Evolutionary conservation across 2,888 invertebrate genomes (phyloP).

Genomic region (Trissolcus brochymenae): DNA sequence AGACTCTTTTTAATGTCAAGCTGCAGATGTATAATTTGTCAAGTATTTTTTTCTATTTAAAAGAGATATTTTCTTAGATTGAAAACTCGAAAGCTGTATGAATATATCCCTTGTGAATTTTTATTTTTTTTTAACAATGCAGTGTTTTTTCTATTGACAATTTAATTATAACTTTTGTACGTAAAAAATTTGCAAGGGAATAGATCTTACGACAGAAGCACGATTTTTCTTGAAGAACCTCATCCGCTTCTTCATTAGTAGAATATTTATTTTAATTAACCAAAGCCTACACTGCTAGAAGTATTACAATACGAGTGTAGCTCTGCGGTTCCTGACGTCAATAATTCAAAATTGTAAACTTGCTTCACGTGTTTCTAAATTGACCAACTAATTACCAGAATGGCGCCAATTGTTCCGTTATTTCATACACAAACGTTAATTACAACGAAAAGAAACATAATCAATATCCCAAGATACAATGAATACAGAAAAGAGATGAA

Average conservation of each 20-base stretch:
- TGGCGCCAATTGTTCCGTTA: neutral
- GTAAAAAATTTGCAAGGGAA: neutral
- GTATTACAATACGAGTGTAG: too few species aligned
- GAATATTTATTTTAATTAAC: too few species aligned
- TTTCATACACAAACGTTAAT: neutral
- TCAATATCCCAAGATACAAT: neutral
- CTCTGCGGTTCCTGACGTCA: too few species aligned
- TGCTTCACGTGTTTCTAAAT: too few species aligned
- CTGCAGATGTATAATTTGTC: conserved; percentile 29
- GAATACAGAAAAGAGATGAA: neutral
- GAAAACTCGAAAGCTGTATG: conserved; percentile 31
- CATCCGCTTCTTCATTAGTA: too few species aligned
- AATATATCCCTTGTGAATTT: conserved; percentile 29
- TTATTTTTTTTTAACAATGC: conserved; percentile 7
- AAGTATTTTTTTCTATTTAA: conserved; percentile 32
- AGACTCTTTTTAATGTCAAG: conserved; percentile 47
- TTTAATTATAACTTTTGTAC: neutral
- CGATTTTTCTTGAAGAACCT: neutral
- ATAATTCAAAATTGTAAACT: too few species aligned
- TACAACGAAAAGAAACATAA: neutral
- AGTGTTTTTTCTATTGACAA: neutral
- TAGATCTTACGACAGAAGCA: neutral
- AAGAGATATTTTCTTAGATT: conserved; percentile 36
- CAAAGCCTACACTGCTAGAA: too few species aligned
- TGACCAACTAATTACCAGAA: neutral